These are phyloP conservation scores for Muscicapa comitata DNA, from an alignment of 2,797 vertebrate genomes.

Conservation along the genomic window DNA sequence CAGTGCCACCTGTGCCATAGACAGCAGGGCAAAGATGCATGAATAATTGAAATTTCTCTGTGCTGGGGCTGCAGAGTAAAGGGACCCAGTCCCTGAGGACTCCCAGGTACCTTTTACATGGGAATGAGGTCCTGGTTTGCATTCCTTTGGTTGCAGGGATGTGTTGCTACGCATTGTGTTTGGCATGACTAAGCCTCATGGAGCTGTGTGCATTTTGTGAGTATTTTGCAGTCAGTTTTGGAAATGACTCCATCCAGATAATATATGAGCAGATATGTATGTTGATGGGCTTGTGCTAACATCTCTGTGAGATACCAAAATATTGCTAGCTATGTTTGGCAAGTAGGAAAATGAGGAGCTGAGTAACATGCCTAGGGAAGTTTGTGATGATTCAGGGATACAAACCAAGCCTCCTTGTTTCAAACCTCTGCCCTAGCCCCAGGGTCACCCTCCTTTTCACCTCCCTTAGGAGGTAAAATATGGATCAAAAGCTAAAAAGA, in stretches of 20 bases:
- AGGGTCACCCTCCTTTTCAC: not conserved
- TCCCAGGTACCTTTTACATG: not conserved
- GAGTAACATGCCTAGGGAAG: not conserved
- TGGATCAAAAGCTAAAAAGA: not conserved
- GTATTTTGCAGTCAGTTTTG: not conserved
- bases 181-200: slow-evolving; percentile 15
- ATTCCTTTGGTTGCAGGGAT: not conserved
- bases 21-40: not conserved
- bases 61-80: not conserved
- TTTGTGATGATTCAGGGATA: slow-evolving; percentile 27
- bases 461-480: not conserved
- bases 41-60: slow-evolving; percentile 4
- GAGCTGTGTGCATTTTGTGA: not conserved
- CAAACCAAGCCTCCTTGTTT: not conserved
- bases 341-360: slow-evolving; percentile 36
- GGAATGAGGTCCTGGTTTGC: not conserved
- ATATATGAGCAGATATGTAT: slow-evolving; percentile 27
- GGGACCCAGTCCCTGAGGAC: not conserved
- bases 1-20: not conserved
- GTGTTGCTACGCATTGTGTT: not conserved
- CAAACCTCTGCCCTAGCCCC: not conserved
- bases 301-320: slow-evolving; percentile 36
- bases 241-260: not conserved
- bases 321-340: slow-evolving; percentile 37
- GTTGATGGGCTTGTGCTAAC: slow-evolving; percentile 37